Evolutionary conservation across 2,888 invertebrate genomes (phyloP), one percentile per base, ranked within the genome.

Genomic region (Incurvaria masculella): DNA sequence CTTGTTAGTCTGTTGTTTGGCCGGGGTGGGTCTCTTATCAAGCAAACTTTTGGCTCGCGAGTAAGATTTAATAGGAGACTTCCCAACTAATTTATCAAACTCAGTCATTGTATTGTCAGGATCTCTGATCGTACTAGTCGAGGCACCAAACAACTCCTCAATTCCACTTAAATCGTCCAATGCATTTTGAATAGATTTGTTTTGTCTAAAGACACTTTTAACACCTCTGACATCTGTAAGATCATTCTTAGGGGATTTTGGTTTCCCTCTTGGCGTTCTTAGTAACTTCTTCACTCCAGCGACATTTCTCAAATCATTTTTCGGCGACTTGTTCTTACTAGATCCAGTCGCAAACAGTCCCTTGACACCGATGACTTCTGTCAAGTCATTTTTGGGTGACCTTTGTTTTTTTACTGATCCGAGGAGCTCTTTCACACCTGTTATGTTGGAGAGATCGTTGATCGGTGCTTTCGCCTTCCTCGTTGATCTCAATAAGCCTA

Each of bases 181-280:
- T 16, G 59, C 58, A 21, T 59, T 57, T 4, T 51, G 49, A 2
- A 45, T 52, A 0, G 68, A 67, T 21, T 65, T 64, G n/a, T 52
- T 64, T 11, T 51, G 46, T 23, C 52, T 57, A 50, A 72, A 70
- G 44, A 79, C 50, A 8, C 58, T 56, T 49, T 63, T 66, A 0
- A 79, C 69, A 1, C 76, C 78, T 41, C 65, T 53, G 0, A 79
- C 63, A 52, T 75, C 66, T 8, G 61, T 61, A 40, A 75, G 53
- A 44, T 70, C 68, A 52, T 75, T 71, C 44, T 59, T 61, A 0
- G 72, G 71, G 1, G 69, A 62, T 23, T 55, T 62, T 5, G 52
- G 52, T 26, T 59, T 60, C 21, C 27, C 54, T 42, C 42, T 49
- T 2, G 55, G 56, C 14, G 54, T 56, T 10, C 51, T 54, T 45